Conservation (phyloP, 1,140 invertebrate genomes). For the Trigoniulus corallinus region DNA sequence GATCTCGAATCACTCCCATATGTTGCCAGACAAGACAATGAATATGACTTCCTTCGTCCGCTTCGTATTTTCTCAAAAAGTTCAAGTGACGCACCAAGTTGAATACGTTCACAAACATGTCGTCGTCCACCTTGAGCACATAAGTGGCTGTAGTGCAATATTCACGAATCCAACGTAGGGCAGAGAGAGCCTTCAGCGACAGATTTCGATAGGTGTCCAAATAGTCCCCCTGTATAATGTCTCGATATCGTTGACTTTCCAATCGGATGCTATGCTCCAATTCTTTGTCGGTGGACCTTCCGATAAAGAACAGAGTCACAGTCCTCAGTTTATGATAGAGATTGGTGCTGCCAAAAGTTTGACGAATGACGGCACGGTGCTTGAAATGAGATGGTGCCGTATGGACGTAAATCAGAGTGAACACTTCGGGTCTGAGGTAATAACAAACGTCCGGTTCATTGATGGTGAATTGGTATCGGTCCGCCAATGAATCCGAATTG, state of each 20-base stretch:
- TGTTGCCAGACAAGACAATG: neutral
- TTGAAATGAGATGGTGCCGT: constrained; percentile 16
- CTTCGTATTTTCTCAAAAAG: neutral
- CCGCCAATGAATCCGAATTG: neutral
- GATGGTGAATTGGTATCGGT: neutral
- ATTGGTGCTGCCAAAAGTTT: constrained; percentile 14
- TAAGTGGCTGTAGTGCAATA: neutral
- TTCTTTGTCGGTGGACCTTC: neutral
- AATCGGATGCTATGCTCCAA: neutral
- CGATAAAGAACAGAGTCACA: neutral
- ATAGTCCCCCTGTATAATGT: constrained; percentile 4
- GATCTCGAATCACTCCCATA: neutral
- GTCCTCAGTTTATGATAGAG: neutral
- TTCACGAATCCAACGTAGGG: neutral
- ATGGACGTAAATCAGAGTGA: constrained; percentile 21
- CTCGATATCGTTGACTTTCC: neutral
- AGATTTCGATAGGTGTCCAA: neutral
- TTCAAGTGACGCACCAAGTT: constrained; percentile 6
- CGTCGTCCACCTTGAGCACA: constrained; percentile 11
- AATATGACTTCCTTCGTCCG: neutral
- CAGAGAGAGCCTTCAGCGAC: constrained; percentile 2
- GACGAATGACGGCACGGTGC: constrained; percentile 13
- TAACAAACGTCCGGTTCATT: neutral
- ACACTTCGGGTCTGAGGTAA: constrained; percentile 5
- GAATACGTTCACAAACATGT: constrained; percentile 14